phyloP scores from a whole-genome alignment of 1,140 invertebrate genomes.

The silkworm (Bombyx mori) region ASM3026992v2 NC_085133.1:8761001-8761500 shows the following conservation, averaged over 20 bases:
- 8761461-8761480: constrained; percentile 68
- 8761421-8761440: constrained; percentile 42
- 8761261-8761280: constrained; percentile 9
- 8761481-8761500: constrained; percentile 58
- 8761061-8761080: no score
- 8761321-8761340: constrained; percentile 38
- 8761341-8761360: constrained; percentile 56
- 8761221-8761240: no score
- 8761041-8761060: no score
- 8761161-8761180: no score
- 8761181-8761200: no score
- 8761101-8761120: no score
- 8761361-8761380: constrained; percentile 39
- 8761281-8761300: constrained; percentile 34
- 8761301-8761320: constrained; percentile 47
- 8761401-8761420: constrained; percentile 57
- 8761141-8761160: no score
- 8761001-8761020: no score
- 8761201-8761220: background rate
- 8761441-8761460: constrained; percentile 69
- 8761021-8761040: no score
- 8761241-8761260: background rate
- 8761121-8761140: no score
- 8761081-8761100: no score
- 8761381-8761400: constrained; percentile 52